Base-by-base conservation (phyloP, 2,797 vertebrate species). In the Liparis tanakae region DNA sequence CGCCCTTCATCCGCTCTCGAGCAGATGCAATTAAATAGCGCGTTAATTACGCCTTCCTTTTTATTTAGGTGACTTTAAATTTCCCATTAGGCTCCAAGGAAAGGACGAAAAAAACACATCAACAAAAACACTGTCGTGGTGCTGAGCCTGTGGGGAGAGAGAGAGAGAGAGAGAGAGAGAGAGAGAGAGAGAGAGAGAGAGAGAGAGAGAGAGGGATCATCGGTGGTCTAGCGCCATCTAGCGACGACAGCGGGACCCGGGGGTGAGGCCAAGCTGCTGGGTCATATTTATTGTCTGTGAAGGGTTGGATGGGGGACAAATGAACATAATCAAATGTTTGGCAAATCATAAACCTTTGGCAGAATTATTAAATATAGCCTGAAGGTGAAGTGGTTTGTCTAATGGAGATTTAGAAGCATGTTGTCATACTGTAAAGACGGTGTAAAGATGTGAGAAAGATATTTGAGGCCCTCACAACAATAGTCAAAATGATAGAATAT, bases 31-130 rank as follows among this genome's bases (percentile, higher is more conserved):
- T 92, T 94, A 92, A 92, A 92, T 88, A 91, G 86, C 77, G 78
- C 89, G 76, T 93, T 92, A 92, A 92, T 93, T 92, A 92, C 79
- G 91, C 80, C 79, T 93, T 88, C 85, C 86, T 91, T 87, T 85
- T 92, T 91, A 90, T 93, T 93, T 91, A 87, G 90, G 87, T 89
- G 92, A 91, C 88, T 91, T 88, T 53, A 91, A 83, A 91, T 91
- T 85, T 93, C 90, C 91, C 89, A 90, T 87, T 85, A 88, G 89
- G 75, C 86, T 90, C 70, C 37, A 17, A 69, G 70, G 44, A 61
- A 74, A 44, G 34, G 34, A 48, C 25, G 25, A 51, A 25, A 43
- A 37, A 17, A 36, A 9, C 9, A 25, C 9, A 36, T n/a, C 34
- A 54, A 25, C 3, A 54, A 7, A 54, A 2, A 25, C 33, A 39